Conservation (phyloP, 2,888 invertebrate genomes). For the Nudaria mundana region DNA sequence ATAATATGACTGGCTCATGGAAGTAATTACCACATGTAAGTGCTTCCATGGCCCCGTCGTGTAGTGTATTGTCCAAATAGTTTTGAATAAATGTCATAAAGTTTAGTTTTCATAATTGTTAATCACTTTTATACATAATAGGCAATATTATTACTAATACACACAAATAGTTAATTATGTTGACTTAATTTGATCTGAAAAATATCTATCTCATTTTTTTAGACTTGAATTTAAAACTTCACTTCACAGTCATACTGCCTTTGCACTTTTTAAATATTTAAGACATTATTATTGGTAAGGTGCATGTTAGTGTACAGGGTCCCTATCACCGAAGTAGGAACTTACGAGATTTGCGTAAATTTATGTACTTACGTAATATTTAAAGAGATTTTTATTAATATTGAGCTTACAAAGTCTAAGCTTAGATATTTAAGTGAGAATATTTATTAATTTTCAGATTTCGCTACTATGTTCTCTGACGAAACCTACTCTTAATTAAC, state of each 20-base stretch:
- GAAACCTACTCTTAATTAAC: neutral
- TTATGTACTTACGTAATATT: constrained; percentile 19
- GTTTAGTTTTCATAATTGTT: no score
- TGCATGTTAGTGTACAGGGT: constrained; percentile 36
- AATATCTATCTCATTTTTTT: no score
- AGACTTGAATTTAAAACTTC: no score
- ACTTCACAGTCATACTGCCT: no score
- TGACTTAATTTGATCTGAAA: no score
- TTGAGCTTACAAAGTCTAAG: constrained; percentile 33
- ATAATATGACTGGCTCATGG: constrained; percentile 4
- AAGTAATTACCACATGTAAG: constrained; percentile 17
- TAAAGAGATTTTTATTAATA: constrained; percentile 18
- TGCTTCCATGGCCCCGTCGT: constrained; percentile 13
- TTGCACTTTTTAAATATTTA: no score
- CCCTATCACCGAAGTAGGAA: constrained; percentile 30
- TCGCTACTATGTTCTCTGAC: constrained; percentile 24
- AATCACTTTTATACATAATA: no score
- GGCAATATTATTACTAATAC: no score
- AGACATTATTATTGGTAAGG: no score
- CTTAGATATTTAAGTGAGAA: constrained; percentile 32
- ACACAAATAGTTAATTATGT: no score
- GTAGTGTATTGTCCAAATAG: neutral
- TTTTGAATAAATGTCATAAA: no score
- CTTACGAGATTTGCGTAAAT: constrained; percentile 28
- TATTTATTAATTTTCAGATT: constrained; percentile 21